These are phyloP conservation scores for Cydia amplana DNA, from an alignment of 1,140 invertebrate genomes.

Conservation along the genomic window DNA sequence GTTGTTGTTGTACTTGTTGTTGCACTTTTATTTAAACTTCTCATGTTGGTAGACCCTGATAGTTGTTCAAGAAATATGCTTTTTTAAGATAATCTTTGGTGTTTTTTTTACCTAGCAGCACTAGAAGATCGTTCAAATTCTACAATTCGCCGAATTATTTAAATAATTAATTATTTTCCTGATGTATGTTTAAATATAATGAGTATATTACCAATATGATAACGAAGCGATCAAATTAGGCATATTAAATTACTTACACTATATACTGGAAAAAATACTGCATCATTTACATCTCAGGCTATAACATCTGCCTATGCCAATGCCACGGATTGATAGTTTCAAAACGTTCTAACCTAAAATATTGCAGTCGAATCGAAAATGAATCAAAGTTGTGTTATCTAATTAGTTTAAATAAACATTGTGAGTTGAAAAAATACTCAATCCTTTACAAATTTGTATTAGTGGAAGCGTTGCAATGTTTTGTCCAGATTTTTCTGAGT, in stretches of 20 bases:
- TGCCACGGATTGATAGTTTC: neutral
- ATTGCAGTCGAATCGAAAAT: conserved; percentile 3
- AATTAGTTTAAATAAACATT: conserved; percentile 27
- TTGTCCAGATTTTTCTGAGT: conserved; percentile 73
- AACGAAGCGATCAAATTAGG: too few relatives aligned
- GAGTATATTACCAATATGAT: neutral
- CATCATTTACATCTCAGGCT: too few relatives aligned
- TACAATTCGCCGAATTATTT: neutral
- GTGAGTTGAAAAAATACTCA: neutral
- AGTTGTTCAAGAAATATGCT: too few relatives aligned
- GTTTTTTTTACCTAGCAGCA: neutral
- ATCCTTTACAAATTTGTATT: conserved; percentile 4
- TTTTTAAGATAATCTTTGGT: too few relatives aligned
- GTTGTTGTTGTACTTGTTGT: too few relatives aligned
- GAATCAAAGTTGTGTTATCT: conserved; percentile 22
- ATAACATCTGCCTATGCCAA: too few relatives aligned
- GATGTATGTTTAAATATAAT: neutral
- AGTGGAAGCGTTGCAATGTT: conserved; percentile 46
- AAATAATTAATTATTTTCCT: too few relatives aligned
- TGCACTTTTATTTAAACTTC: too few relatives aligned
- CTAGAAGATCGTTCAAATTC: neutral
- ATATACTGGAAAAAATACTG: neutral
- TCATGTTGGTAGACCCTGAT: too few relatives aligned
- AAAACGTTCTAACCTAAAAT: conserved; percentile 33
- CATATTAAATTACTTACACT: neutral